Conservation (phyloP, 1,140 invertebrate species). For the Belonocnema kinseyi region DNA sequence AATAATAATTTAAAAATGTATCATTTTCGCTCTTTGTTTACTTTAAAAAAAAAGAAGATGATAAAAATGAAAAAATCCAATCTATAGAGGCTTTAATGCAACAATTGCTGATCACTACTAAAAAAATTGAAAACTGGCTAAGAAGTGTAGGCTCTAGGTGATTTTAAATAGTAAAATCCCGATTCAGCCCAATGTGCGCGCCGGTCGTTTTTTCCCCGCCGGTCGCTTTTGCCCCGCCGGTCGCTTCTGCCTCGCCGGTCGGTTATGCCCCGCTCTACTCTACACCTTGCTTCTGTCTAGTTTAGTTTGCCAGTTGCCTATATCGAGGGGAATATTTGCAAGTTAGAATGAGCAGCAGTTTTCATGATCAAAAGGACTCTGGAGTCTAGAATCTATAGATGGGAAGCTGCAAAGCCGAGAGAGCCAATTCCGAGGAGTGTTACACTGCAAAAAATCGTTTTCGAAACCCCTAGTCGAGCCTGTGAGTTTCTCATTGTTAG, state of each 20-base stretch:
- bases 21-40: no score
- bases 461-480: slow-evolving; percentile 48
- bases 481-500: slow-evolving; percentile 42
- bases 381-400: slow-evolving; percentile 50
- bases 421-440: slow-evolving; percentile 67
- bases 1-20: no score
- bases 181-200: no score
- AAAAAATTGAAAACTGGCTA: no score
- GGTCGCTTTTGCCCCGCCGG: background rate
- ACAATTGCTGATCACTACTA: no score
- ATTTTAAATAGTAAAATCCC: no score
- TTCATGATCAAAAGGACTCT: slow-evolving; percentile 65
- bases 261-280: background rate
- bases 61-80: no score
- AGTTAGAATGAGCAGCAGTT: slow-evolving; percentile 72
- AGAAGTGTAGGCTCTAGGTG: no score
- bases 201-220: background rate
- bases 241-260: background rate
- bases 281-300: slow-evolving; percentile 22
- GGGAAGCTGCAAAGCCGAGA: slow-evolving; percentile 65
- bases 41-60: no score
- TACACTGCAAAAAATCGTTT: slow-evolving; percentile 70
- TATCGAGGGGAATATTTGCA: slow-evolving; percentile 65
- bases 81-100: no score
- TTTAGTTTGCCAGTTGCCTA: slow-evolving; percentile 23